Conservation (phyloP, 1,140 invertebrate genomes). For the Drosophila guanche region DNA sequence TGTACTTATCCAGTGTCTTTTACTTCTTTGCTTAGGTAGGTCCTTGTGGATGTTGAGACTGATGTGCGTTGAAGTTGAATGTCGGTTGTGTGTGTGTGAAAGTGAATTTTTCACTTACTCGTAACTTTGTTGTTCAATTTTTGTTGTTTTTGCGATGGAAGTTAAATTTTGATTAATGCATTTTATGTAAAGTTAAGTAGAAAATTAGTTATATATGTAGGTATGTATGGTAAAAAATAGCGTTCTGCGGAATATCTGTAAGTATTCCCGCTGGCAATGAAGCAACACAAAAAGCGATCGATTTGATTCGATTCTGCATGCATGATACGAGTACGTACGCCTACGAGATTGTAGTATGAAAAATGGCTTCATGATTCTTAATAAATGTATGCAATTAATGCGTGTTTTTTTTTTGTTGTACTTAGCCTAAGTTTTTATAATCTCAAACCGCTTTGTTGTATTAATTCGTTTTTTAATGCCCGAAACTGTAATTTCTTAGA, state of each 20-base stretch:
- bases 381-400: conserved; percentile 8
- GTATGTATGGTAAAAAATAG: conserved; percentile 66
- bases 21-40: conserved; percentile 51
- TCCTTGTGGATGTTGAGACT: conserved; percentile 27
- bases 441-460: conserved; percentile 40
- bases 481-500: conserved; percentile 43
- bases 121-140: background rate
- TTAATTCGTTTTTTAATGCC: conserved; percentile 39
- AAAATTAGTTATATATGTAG: conserved; percentile 63
- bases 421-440: conserved; percentile 51
- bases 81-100: conserved; percentile 14
- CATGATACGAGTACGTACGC: conserved; percentile 15
- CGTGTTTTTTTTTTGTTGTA: conserved; percentile 42
- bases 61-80: conserved; percentile 79
- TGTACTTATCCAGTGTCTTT: background rate
- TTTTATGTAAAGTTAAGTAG: conserved; percentile 77
- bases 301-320: conserved; percentile 44
- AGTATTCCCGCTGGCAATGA: conserved; percentile 22
- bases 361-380: conserved; percentile 37
- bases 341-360: conserved; percentile 29
- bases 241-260: background rate
- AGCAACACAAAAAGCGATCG: conserved; percentile 70
- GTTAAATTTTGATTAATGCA: conserved; percentile 77
- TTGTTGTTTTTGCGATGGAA: conserved; percentile 28
- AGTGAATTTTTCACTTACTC: conserved; percentile 1